Evolutionary conservation across 2,888 invertebrate genomes (phyloP).

Genomic region (Thymelicus sylvestris): DNA sequence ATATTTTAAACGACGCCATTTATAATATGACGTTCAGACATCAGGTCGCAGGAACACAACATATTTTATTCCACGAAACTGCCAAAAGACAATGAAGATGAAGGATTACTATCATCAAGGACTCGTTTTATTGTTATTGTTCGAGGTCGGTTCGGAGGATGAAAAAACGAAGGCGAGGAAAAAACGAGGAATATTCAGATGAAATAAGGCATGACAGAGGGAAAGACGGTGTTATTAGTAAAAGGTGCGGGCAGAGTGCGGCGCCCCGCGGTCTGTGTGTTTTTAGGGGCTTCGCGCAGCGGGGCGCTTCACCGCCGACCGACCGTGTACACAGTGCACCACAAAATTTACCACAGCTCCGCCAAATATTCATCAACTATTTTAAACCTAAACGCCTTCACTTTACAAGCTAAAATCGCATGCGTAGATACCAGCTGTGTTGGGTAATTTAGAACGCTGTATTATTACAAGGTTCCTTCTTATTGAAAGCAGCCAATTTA

Average conservation of each 20-base stretch:
- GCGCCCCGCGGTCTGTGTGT: slow-evolving; percentile 82
- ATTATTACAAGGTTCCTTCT: slow-evolving; percentile 59
- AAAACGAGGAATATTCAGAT: slow-evolving; percentile 76
- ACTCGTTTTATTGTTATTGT: slow-evolving; percentile 80
- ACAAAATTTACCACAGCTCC: slow-evolving; percentile 34
- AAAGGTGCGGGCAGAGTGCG: slow-evolving; percentile 56
- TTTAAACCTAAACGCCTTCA: slow-evolving; percentile 23
- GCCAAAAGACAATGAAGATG: slow-evolving; percentile 84
- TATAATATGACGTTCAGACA: slow-evolving; percentile 82
- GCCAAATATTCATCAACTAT: slow-evolving; percentile 20
- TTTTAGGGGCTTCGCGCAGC: slow-evolving; percentile 70
- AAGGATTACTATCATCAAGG: slow-evolving; percentile 83
- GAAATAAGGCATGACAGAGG: slow-evolving; percentile 81
- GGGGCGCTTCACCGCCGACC: slow-evolving; percentile 68
- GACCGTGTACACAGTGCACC: slow-evolving; percentile 43
- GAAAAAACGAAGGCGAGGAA: slow-evolving; percentile 70
- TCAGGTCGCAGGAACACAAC: slow-evolving; percentile 78
- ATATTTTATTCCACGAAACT: slow-evolving; percentile 83
- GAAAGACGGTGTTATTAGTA: slow-evolving; percentile 81
- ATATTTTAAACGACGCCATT: slow-evolving; percentile 84
- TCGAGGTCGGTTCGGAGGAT: slow-evolving; percentile 57
- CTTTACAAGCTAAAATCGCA: slow-evolving; percentile 29
- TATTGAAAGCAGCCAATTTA: slow-evolving; percentile 79
- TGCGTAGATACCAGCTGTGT: not conserved
- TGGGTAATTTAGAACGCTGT: slow-evolving; percentile 33